These are phyloP conservation scores for Dendrolimus kikuchii DNA, from an alignment of 1,140 invertebrate species.

Conservation along the genomic window DNA sequence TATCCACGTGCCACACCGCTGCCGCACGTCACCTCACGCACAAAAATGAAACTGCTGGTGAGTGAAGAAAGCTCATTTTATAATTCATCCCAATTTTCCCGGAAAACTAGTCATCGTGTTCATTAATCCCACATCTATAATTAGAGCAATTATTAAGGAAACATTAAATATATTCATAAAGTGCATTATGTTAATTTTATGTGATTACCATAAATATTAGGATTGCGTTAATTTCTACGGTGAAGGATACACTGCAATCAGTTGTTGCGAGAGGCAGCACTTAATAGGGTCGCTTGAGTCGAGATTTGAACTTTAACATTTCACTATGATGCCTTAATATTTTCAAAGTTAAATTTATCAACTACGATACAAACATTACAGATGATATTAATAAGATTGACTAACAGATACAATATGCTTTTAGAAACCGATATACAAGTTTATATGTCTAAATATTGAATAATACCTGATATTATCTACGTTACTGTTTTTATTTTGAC, in stretches of 20 bases:
- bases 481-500: no score
- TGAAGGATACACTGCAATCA: conserved; percentile 32
- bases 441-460: no score
- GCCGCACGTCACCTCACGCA: conserved; percentile 44
- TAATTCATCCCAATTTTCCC: conserved; percentile 1
- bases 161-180: no score
- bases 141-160: no score
- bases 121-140: no score
- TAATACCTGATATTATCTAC: no score
- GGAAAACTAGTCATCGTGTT: no score
- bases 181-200: neutral
- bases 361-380: no score
- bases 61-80: conserved; percentile 28
- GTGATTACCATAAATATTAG: neutral
- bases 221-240: neutral
- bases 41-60: conserved; percentile 64
- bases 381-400: no score
- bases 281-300: conserved; percentile 40
- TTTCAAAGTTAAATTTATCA: conserved; percentile 31
- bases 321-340: conserved; percentile 28
- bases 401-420: no score
- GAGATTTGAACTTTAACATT: conserved; percentile 58
- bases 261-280: conserved; percentile 38
- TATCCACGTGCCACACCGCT: conserved; percentile 43
- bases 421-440: no score